Evolutionary conservation across 2,888 invertebrate species (phyloP).

Genomic region (Brachyptera putata): DNA sequence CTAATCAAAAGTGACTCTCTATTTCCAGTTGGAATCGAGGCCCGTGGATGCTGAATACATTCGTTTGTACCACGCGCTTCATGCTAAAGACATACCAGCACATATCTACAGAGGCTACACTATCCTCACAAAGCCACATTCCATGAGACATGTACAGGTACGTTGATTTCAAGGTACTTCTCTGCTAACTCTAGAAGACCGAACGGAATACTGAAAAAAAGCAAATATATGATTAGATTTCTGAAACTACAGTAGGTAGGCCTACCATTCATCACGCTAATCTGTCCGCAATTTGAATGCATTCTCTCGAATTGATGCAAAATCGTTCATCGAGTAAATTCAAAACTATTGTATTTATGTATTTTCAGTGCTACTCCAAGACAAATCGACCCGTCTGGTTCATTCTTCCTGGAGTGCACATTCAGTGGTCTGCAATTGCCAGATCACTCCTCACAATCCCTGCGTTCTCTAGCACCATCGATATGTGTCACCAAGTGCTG

Average conservation of each 20-base stretch:
- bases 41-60: conserved; percentile 50
- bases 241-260: no score
- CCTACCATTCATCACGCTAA: no score
- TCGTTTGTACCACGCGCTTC: conserved; percentile 47
- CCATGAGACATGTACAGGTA: background rate
- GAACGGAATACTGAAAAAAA: no score
- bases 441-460: background rate
- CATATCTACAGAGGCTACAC: conserved; percentile 63
- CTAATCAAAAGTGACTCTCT: no score
- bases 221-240: no score
- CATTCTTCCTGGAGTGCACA: background rate
- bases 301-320: no score
- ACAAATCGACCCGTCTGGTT: background rate
- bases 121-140: conserved; percentile 41
- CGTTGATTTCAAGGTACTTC: no score
- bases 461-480: background rate
- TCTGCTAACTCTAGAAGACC: no score
- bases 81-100: conserved; percentile 43
- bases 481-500: background rate
- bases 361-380: conserved; percentile 62
- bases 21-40: conserved; percentile 41
- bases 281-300: no score
- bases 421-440: background rate
- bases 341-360: conserved; percentile 68
- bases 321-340: conserved; percentile 72